Percentiles rank a stretch among this genome's conserved stretches.
phyloP scores from a whole-genome alignment of 2,888 invertebrate species.

The Phortica okadai region DNA sequence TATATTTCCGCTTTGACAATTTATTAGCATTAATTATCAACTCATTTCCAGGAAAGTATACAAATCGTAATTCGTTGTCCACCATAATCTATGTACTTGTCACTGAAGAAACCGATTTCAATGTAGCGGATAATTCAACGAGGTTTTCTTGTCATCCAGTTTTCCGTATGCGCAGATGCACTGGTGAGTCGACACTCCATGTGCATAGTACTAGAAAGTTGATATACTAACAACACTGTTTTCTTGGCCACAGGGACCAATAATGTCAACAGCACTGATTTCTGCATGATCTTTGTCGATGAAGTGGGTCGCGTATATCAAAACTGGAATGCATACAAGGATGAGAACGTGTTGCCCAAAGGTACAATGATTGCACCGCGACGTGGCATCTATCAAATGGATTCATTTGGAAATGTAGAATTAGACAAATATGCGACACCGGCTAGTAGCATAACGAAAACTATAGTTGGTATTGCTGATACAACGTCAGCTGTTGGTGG shows the following conservation, averaged over 20 bases:
- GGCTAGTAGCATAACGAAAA: slow-evolving; percentile 43
- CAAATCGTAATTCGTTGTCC: slow-evolving; percentile 65
- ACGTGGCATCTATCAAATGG: slow-evolving; percentile 73
- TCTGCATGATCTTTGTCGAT: slow-evolving; percentile 74
- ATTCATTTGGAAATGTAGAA: slow-evolving; percentile 44
- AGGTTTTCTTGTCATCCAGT: slow-evolving; percentile 69
- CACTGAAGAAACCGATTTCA: slow-evolving; percentile 48
- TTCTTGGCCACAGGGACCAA: slow-evolving; percentile 37
- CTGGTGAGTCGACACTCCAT: slow-evolving; percentile 55
- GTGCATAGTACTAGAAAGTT: too few species aligned
- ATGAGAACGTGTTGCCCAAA: slow-evolving; percentile 75
- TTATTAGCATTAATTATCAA: background rate
- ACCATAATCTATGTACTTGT: slow-evolving; percentile 72
- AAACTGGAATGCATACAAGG: slow-evolving; percentile 76
- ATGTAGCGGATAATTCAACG: slow-evolving; percentile 46
- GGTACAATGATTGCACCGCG: slow-evolving; percentile 77
- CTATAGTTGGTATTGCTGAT: slow-evolving; percentile 53
- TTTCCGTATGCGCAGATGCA: slow-evolving; percentile 71
- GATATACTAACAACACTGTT: background rate
- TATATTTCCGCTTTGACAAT: background rate
- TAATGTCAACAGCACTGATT: slow-evolving; percentile 56
- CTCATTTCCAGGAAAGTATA: slow-evolving; percentile 67
- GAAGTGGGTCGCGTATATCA: slow-evolving; percentile 76
- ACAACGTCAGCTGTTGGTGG: slow-evolving; percentile 56
- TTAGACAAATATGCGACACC: slow-evolving; percentile 66